phyloP scores from a whole-genome alignment of 1,140 invertebrate species.

The Drosophila lacteicornis region DNA sequence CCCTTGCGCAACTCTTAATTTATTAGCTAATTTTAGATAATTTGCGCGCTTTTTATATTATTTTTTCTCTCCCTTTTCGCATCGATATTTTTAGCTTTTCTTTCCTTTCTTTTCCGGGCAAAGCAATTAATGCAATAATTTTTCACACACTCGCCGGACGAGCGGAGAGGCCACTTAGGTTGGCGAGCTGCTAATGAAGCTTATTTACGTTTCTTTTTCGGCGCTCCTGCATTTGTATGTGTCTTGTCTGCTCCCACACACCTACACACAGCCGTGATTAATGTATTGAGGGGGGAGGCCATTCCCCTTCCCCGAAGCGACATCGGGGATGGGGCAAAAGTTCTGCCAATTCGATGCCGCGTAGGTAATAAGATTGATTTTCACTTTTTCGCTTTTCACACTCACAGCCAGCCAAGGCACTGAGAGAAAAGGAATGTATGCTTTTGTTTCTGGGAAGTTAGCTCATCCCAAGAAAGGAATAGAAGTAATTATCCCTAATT shows the following conservation, averaged over 20 bases:
- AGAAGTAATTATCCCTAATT: not conserved
- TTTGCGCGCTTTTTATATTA: not conserved
- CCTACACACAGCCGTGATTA: slow-evolving; percentile 33
- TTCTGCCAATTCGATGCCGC: slow-evolving; percentile 62
- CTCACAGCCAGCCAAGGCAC: not conserved
- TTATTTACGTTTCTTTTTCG: slow-evolving; percentile 55
- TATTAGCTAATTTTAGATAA: slow-evolving; percentile 5
- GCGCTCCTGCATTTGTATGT: slow-evolving; percentile 25
- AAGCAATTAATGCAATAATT: slow-evolving; percentile 31
- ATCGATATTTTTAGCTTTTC: slow-evolving; percentile 17
- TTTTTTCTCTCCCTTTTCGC: not conserved
- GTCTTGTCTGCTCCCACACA: slow-evolving; percentile 35
- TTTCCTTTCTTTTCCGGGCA: not conserved
- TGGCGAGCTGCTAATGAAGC: slow-evolving; percentile 75
- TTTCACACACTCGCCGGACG: slow-evolving; percentile 5
- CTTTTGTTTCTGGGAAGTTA: too few species aligned
- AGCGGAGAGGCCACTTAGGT: slow-evolving; percentile 43
- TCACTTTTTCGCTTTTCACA: slow-evolving; percentile 68
- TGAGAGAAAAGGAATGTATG: not conserved
- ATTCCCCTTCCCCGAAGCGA: not conserved
- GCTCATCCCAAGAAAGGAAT: too few species aligned
- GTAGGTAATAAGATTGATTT: slow-evolving; percentile 82
- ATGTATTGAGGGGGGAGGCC: slow-evolving; percentile 27
- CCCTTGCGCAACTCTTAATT: not conserved
- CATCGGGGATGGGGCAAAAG: slow-evolving; percentile 2